phyloP scores from a whole-genome alignment of 2,888 invertebrate species.

The Noctua fimbriata region DNA sequence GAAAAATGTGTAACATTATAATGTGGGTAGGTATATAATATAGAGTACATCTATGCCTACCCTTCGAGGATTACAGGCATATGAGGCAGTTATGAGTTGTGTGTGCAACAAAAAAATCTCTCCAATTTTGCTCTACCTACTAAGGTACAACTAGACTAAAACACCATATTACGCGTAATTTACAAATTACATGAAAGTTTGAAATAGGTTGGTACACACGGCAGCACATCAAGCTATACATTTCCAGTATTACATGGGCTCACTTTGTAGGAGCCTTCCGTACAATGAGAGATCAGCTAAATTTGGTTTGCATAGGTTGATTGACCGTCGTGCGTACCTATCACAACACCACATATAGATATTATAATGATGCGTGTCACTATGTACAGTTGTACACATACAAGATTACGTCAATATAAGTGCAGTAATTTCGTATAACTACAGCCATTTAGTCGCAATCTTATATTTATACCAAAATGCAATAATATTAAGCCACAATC shows the following conservation, averaged over 20 bases:
- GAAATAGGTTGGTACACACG: background rate
- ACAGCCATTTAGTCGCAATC: conserved; percentile 2
- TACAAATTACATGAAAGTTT: background rate
- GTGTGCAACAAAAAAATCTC: background rate
- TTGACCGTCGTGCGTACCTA: too few relatives aligned
- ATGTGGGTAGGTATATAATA: background rate
- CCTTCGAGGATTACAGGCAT: background rate
- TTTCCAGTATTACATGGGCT: too few relatives aligned
- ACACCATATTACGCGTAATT: background rate
- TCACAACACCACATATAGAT: background rate
- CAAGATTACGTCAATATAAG: conserved; percentile 7
- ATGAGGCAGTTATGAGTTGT: too few relatives aligned
- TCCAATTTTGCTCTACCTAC: background rate
- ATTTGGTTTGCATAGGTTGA: too few relatives aligned
- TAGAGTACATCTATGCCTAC: background rate
- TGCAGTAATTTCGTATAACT: conserved; percentile 32
- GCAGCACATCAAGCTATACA: too few relatives aligned
- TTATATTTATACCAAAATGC: conserved; percentile 2
- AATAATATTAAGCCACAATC: conserved; percentile 3
- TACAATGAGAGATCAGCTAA: too few relatives aligned
- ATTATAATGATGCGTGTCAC: background rate
- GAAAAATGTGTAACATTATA: background rate
- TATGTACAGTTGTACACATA: background rate
- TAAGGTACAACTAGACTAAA: background rate
- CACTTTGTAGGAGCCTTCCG: too few relatives aligned